Conservation (phyloP, 2,888 invertebrate genomes). For the Drymonia ruficornis region DNA sequence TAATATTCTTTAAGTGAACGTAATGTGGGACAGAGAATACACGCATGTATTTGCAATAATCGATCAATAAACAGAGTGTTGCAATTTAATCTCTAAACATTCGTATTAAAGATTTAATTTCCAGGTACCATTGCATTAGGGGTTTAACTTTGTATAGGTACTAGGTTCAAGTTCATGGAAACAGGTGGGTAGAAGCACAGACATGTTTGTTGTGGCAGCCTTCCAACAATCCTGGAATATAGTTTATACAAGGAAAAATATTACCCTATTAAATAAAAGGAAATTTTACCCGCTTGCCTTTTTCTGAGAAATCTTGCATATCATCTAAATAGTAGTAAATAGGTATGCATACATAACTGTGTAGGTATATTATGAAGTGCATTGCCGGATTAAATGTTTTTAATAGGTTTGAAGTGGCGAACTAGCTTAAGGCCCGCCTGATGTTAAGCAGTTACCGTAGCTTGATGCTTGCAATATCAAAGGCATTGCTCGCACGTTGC, state of each 20-base stretch:
- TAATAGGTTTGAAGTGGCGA: no score
- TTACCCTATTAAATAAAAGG: neutral
- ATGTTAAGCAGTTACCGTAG: no score
- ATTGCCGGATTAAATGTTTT: neutral
- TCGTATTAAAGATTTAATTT: neutral
- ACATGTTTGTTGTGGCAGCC: neutral
- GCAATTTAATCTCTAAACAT: neutral
- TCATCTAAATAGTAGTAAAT: neutral
- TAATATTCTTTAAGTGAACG: no score
- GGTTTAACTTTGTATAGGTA: neutral
- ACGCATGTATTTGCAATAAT: neutral
- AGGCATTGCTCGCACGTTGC: no score
- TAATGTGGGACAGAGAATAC: neutral
- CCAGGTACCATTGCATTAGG: neutral
- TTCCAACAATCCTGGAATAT: neutral
- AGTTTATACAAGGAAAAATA: neutral
- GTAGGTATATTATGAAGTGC: neutral
- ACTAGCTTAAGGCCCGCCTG: no score
- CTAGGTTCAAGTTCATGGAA: neutral
- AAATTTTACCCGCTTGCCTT: neutral
- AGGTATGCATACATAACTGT: neutral
- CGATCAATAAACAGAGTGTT: neutral
- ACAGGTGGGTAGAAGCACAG: neutral
- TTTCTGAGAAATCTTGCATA: neutral
- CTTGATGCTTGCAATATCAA: no score